Evolutionary conservation across 2,888 invertebrate species (phyloP).

Genomic region (Yponomeuta sedellus): DNA sequence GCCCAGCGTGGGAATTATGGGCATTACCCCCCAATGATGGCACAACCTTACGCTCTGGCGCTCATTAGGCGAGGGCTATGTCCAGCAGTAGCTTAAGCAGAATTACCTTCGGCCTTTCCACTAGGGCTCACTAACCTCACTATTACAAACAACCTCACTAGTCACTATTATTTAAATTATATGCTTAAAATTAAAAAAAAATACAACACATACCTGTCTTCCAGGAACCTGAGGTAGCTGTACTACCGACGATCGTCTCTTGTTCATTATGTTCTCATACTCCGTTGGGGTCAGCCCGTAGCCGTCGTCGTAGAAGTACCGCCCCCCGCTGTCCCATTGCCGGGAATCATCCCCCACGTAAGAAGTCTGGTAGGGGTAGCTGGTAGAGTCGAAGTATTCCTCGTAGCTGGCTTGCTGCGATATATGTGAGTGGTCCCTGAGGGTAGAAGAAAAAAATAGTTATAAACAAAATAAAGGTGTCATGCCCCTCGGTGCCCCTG

Average conservation of each 20-base stretch:
- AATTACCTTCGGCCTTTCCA: too few species aligned
- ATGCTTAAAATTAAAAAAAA: too few species aligned
- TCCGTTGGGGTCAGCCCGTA: conserved; percentile 70
- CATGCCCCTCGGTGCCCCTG: too few species aligned
- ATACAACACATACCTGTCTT: conserved; percentile 44
- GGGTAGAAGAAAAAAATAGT: neutral
- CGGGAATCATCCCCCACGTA: conserved; percentile 78
- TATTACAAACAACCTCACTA: too few species aligned
- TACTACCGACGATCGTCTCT: conserved; percentile 70
- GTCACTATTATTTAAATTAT: too few species aligned
- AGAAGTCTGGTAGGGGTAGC: conserved; percentile 78
- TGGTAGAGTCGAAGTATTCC: conserved; percentile 80
- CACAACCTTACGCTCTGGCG: too few species aligned
- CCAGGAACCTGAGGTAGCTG: conserved; percentile 70
- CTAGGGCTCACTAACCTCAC: too few species aligned
- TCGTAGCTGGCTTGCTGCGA: conserved; percentile 76
- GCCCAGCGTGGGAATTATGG: too few species aligned
- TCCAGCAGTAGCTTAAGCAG: too few species aligned
- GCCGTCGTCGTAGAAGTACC: conserved; percentile 58
- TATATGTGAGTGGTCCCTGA: conserved; percentile 70
- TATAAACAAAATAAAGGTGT: too few species aligned
- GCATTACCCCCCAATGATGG: too few species aligned
- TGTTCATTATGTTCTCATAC: conserved; percentile 75
- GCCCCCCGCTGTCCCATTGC: conserved; percentile 85
- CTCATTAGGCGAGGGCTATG: too few species aligned